Evolutionary conservation across 2,888 invertebrate genomes (phyloP), one percentile per base, ranked within the genome.

Genomic region (Copidosoma aretas): DNA sequence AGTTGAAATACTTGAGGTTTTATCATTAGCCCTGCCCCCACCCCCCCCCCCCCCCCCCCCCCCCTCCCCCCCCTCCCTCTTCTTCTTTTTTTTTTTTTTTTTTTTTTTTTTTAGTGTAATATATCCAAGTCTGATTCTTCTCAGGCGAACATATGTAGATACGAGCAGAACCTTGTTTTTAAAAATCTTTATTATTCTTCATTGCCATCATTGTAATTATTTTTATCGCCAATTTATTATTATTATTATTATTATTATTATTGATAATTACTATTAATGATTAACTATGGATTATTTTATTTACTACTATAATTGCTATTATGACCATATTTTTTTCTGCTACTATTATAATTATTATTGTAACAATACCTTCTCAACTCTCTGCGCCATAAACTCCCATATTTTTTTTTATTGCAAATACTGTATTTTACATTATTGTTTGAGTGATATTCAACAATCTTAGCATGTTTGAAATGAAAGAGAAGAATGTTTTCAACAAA

Each of bases 151-250:
- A 58, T 32, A 32, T 80, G 80, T 81, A 81, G 77, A 81, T 80
- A 81, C 75, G 72, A 72, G 76, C 68, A 72, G 70, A 76, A 75
- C 71, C 72, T 78, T 78, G 77, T 77, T 80, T 77, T 77, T 46
- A 8, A 8, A 15, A 46, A 46, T 46, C 43, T 46, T 46, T 60
- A 66, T 60, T 64, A 64, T 69, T 71, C 71, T 67, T 59, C 64
- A 71, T 71, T 71, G 69, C 69, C 69, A 71, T 71, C 67, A 68
- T 61, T 74, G 67, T 73, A 74, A 73, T 74, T 73, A 71, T 65
- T 68, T 68, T 67, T 70, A 71, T 73, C 58, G 65, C 61, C 68
- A 68, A 68, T 46, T 46, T 46, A 46, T 46, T 8, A 46, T 15
- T 46, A 46, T 46, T 46, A 46, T 68, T 68, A 70, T 62, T 64